Evolutionary conservation across 2,888 invertebrate genomes (phyloP), one percentile per base, ranked within the genome.

Genomic region (Drosophila ustulata): DNA sequence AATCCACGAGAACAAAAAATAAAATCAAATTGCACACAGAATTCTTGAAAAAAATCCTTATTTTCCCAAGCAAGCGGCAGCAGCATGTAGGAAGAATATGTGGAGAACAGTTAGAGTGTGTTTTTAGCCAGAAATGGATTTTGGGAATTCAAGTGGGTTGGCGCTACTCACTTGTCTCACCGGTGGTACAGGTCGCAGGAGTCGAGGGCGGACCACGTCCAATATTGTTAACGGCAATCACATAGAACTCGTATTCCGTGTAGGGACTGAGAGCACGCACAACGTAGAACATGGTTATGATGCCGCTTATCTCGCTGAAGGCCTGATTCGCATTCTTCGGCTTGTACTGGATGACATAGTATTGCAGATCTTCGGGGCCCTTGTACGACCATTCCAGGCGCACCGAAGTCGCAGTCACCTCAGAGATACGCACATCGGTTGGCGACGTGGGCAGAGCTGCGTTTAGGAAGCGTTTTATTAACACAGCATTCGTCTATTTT

Each of bases 341-440:
- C 92, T 98, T 98, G 94, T 98, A 98, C 93, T 98, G 98, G 89
- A 99, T 97, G 80, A 98, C 97, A 93, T 98, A 99, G 92, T 98
- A 98, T 89, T 96, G 96, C n/a, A 98, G 95, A 88, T 98, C 98
- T 90, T 97, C 97, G 1, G 96, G 95, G 11, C 96, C 96, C 87
- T 96, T 96, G 93, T 98, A 97, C 0, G 97, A 96, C 99, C 99
- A 99, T 11, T 96, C 95, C 66, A 99, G 94, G 59, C 97, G 95
- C 26, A 99, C 98, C 2, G 98, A 97, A 23, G 97, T 97, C 6
- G 98, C 97, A 3, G 98, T 98, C 81, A 99, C 96, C 92, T 98
- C 98, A 2, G 98, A 97, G 30, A 98, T 96, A 86, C 96, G 94
- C 46, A 99, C 96, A 92, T 97, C 97, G 25, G 96, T 95, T 26